These are phyloP conservation scores for Ptychobarbus kaznakovi DNA, from an alignment of 2,797 vertebrate species.

Conservation along the genomic window DNA sequence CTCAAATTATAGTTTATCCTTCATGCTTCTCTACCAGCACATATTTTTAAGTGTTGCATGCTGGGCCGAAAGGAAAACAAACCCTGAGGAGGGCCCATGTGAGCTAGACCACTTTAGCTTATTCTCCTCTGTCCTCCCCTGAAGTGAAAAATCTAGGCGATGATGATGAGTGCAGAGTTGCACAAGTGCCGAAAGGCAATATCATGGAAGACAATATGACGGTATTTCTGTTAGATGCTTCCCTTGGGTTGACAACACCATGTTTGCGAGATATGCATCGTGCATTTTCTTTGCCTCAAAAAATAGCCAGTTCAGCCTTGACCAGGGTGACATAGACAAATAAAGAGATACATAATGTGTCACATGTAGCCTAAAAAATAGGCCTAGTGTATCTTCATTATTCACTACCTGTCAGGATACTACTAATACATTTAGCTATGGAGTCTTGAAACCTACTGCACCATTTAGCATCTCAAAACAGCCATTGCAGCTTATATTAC, in stretches of 20 bases:
- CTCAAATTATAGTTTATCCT: conserved; percentile 7
- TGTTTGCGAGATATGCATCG: conserved; percentile 9
- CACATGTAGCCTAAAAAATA: background rate
- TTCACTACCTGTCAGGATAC: background rate
- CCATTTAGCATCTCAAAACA: conserved; percentile 23
- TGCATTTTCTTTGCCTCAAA: background rate
- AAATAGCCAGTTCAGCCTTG: background rate
- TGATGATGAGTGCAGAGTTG: conserved; percentile 6
- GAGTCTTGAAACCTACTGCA: background rate
- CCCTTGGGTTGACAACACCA: background rate
- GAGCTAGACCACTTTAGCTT: conserved; percentile 17
- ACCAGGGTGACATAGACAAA: background rate
- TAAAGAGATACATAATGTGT: background rate
- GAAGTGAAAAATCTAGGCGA: background rate
- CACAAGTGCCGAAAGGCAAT: conserved; percentile 1
- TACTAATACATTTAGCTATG: background rate
- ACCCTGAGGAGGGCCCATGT: background rate
- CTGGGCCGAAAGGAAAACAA: conserved; percentile 12
- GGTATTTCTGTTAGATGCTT: background rate
- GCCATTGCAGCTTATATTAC: background rate
- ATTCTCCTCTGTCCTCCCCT: conserved; percentile 13
- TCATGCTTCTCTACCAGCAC: background rate
- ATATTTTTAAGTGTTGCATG: conserved; percentile 1
- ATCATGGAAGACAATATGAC: conserved; percentile 11
- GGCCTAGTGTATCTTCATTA: background rate